Conservation (phyloP, 2,113 vertebrate species). For the Proterorhinus semilunaris region DNA sequence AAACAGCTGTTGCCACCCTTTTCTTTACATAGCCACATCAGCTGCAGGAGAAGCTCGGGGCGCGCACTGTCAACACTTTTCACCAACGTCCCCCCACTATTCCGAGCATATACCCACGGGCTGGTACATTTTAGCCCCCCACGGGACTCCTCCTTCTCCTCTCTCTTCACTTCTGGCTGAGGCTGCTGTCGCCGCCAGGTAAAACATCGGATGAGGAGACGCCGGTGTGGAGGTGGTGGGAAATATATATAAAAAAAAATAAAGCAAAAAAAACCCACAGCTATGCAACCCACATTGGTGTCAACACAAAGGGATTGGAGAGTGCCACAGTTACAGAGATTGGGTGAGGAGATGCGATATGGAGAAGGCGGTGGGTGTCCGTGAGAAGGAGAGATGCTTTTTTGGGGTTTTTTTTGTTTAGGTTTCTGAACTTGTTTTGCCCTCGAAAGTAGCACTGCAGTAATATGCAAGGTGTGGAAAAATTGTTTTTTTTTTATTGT, state of each 20-base stretch:
- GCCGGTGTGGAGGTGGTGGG: background rate
- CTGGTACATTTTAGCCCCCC: constrained; percentile 2
- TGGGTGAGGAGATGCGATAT: constrained; percentile 1
- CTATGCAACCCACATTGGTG: constrained; percentile 3
- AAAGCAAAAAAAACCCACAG: background rate
- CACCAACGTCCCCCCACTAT: background rate
- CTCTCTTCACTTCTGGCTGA: background rate
- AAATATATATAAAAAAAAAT: background rate
- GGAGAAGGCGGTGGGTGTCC: background rate
- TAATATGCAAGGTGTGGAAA: too few relatives aligned
- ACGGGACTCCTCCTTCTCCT: background rate
- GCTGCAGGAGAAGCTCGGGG: background rate
- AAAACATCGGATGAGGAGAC: constrained; percentile 12
- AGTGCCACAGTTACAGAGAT: background rate
- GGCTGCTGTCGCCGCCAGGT: background rate
- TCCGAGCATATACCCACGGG: background rate
- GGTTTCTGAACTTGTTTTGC: background rate
- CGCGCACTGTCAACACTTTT: constrained; percentile 7
- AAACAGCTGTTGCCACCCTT: background rate
- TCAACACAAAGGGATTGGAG: constrained; percentile 4
- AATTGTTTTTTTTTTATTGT: too few relatives aligned
- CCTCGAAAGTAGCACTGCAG: background rate
- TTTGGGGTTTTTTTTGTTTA: background rate
- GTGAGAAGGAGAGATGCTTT: background rate
- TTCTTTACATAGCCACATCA: background rate